Percentiles rank a stretch among this genome's conserved stretches.
Conservation (phyloP, 2,113 vertebrate genomes). For the Gasterosteus nipponicus region DNA sequence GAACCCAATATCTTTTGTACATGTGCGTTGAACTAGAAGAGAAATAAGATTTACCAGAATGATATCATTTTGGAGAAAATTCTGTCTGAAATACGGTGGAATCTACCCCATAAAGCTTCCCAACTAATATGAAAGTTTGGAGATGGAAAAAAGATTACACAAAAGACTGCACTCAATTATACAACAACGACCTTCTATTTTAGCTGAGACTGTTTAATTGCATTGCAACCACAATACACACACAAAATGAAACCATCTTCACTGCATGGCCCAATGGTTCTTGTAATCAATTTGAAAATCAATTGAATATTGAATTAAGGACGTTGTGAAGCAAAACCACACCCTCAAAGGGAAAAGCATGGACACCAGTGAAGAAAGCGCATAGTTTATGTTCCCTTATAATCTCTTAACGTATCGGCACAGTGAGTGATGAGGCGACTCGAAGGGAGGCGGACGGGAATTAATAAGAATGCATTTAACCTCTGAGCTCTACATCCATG, state of each 20-base stretch:
- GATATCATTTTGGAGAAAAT: not conserved
- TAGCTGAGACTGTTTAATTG: not conserved
- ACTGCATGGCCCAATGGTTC: not conserved
- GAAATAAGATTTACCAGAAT: not conserved
- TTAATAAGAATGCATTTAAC: slow-evolving; percentile 53
- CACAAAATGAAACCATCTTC: not conserved
- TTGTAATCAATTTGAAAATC: not conserved
- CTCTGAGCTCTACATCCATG: slow-evolving; percentile 20
- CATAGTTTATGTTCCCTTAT: not conserved
- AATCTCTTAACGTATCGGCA: slow-evolving; percentile 1
- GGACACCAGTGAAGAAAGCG: not conserved
- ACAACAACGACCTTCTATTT: not conserved
- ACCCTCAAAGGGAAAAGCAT: not conserved
- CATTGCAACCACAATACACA: not conserved
- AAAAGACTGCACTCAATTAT: not conserved
- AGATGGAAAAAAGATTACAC: no score
- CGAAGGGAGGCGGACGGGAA: slow-evolving; percentile 34
- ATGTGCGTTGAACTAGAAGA: not conserved
- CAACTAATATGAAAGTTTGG: no score
- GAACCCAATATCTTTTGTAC: not conserved
- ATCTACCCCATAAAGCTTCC: no score
- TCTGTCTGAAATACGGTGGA: no score
- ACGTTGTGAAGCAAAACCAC: not conserved
- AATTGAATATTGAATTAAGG: not conserved
- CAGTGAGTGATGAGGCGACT: slow-evolving; percentile 4